Conservation (phyloP, 2,797 vertebrate species). For the Cephalopachus bancanus region DNA sequence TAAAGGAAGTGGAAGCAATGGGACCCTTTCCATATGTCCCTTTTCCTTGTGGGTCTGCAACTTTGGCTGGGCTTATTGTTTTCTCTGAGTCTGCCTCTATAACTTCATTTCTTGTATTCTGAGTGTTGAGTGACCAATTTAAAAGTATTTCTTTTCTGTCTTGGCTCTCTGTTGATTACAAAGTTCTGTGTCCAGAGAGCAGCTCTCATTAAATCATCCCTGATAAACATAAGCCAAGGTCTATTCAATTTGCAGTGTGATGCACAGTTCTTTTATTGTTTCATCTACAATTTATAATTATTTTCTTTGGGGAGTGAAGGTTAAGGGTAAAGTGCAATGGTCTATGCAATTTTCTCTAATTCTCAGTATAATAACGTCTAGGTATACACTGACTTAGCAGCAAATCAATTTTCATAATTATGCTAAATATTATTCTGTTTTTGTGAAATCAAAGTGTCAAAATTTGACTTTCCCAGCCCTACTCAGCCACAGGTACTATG, state of each 20-base stretch:
- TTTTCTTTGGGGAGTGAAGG: slow-evolving; percentile 81
- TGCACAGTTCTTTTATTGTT: slow-evolving; percentile 80
- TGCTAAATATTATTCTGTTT: slow-evolving; percentile 64
- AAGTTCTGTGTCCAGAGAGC: slow-evolving; percentile 71
- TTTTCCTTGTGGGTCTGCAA: background rate
- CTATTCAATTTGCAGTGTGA: slow-evolving; percentile 80
- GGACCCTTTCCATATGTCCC: background rate
- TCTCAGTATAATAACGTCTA: slow-evolving; percentile 79
- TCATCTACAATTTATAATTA: slow-evolving; percentile 80
- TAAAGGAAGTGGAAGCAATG: background rate
- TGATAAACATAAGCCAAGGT: slow-evolving; percentile 76
- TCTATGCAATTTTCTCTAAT: slow-evolving; percentile 78
- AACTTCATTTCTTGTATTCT: slow-evolving; percentile 60
- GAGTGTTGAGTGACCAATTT: slow-evolving; percentile 40
- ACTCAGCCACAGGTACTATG: background rate
- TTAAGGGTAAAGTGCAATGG: slow-evolving; percentile 77
- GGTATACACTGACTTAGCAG: slow-evolving; percentile 67
- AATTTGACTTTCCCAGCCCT: background rate
- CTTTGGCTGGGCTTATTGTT: background rate
- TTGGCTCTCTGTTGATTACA: slow-evolving; percentile 79
- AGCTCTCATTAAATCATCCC: slow-evolving; percentile 78
- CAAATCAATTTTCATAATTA: slow-evolving; percentile 76
- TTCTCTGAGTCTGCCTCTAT: slow-evolving; percentile 9
- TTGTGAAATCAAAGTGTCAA: background rate
- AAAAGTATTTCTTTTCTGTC: slow-evolving; percentile 56